Evolutionary conservation across 2,888 invertebrate species (phyloP).

Genomic region (Pristionchus arcanus): DNA sequence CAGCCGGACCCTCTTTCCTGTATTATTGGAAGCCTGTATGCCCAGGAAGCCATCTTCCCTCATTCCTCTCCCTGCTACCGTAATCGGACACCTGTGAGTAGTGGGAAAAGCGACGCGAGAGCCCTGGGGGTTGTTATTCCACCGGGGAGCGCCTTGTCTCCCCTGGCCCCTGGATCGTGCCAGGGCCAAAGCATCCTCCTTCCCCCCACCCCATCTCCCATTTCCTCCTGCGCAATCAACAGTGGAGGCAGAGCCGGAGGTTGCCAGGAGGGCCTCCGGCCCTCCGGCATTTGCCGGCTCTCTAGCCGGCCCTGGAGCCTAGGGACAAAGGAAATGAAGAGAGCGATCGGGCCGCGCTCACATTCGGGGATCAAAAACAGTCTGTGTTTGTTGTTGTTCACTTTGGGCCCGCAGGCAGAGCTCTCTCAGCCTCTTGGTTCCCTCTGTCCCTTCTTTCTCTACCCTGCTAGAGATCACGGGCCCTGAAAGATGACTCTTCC

Average conservation of each 20-base stretch:
- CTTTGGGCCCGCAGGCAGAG: background rate
- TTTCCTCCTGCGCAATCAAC: conserved; percentile 22
- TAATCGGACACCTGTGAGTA: conserved; percentile 32
- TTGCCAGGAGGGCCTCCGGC: background rate
- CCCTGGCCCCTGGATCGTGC: conserved; percentile 16
- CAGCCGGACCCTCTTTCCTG: background rate
- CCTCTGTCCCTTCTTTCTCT: background rate
- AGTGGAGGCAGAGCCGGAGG: background rate
- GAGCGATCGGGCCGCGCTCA: background rate
- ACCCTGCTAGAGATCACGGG: background rate
- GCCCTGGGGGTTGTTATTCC: background rate
- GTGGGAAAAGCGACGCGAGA: background rate
- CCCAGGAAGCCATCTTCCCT: background rate
- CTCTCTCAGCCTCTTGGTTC: background rate
- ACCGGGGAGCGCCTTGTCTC: background rate
- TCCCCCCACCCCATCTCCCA: background rate
- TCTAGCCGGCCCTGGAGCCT: background rate
- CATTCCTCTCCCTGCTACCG: conserved; percentile 7
- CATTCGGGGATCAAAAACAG: conserved; percentile 47
- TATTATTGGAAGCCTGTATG: conserved; percentile 16
- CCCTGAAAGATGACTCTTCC: conserved; percentile 24
- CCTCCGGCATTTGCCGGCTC: background rate
- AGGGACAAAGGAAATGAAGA: background rate
- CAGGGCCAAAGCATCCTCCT: conserved; percentile 39
- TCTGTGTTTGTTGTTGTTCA: conserved; percentile 45